Evolutionary conservation across 2,113 vertebrate species (phyloP), one percentile per base, ranked within the genome.

Genomic region (Paratilapia polleni): DNA sequence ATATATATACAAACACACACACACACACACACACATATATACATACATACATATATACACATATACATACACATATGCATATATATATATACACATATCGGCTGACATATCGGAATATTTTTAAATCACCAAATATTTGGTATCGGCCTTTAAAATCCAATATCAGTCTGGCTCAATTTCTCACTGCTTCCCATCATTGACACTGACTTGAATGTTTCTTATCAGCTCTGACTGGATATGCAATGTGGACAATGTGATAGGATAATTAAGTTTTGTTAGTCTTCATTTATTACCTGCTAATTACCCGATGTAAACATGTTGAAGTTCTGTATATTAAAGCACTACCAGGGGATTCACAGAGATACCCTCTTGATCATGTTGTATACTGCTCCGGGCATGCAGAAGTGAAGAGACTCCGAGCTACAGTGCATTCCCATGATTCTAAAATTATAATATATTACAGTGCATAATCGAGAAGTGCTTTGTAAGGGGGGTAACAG

Each of bases 401-500:
- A 22, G 24, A 20, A 81, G 76, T 17, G 19, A 56, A 80, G 74
- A 57, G 75, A 73, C 80, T 60, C 58, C 6, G 8, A 83, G 60
- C 47, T 56, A 34, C 26, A 6, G 52, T 3, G 38, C n/a, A 63
- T 81, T 85, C 62, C 75, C 43, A 19, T 10, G 34, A 79, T 62
- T 70, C 52, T 22, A 13, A 79, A 84, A 83, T 82, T 11, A 61
- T 43, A 77, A 91, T 43, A 54, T 74, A 83, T 77, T 38, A 59
- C 64, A 4, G 70, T 75, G 77, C 64, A 66, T 86, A 43, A 59
- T 22, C 0, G 12, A 47, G 58, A 85, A 81, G 78, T 70, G 61
- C 77, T 79, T 61, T 22, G 24, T 58, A 60, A 79, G 56, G 77
- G 60, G 77, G 26, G 85, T 11, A 89, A 83, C 92, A 90, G 92